Percentiles rank a stretch among this genome's conserved stretches.
These are phyloP conservation scores for Actenoides hombroni DNA, from an alignment of 2,113 vertebrate genomes.

Conservation along the genomic window DNA sequence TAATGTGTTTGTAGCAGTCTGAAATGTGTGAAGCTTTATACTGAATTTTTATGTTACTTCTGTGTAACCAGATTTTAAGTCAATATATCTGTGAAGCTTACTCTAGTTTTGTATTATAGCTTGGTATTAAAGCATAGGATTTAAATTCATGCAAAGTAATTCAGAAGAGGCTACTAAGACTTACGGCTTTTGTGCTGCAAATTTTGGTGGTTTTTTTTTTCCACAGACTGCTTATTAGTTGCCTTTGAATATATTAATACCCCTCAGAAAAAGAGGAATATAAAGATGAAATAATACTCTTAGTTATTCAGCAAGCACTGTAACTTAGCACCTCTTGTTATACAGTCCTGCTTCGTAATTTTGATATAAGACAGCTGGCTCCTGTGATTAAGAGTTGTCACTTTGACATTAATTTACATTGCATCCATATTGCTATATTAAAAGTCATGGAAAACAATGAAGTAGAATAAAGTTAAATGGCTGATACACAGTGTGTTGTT, in stretches of 20 bases:
- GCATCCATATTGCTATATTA: not conserved
- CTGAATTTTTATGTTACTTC: constrained; percentile 17
- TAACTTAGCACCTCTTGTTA: not conserved
- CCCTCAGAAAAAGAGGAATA: not conserved
- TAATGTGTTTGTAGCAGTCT: not conserved
- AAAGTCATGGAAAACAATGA: not conserved
- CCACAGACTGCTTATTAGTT: not conserved
- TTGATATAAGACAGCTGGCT: not conserved
- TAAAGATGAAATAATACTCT: not conserved
- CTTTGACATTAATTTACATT: not conserved
- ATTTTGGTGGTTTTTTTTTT: not conserved
- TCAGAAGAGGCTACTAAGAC: not conserved
- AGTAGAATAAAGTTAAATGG: not conserved
- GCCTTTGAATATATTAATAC: not conserved
- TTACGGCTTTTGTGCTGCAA: not conserved
- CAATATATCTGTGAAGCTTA: not conserved
- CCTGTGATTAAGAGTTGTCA: not conserved
- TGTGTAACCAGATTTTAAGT: not conserved
- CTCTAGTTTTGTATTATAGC: not conserved
- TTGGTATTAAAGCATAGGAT: not conserved
- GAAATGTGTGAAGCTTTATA: not conserved
- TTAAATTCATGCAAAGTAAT: not conserved
- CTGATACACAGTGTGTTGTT: not conserved
- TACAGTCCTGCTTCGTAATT: not conserved
- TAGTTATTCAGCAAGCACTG: not conserved